phyloP scores from a whole-genome alignment of 2,113 vertebrate species.

The Vidua chalybeata region DNA sequence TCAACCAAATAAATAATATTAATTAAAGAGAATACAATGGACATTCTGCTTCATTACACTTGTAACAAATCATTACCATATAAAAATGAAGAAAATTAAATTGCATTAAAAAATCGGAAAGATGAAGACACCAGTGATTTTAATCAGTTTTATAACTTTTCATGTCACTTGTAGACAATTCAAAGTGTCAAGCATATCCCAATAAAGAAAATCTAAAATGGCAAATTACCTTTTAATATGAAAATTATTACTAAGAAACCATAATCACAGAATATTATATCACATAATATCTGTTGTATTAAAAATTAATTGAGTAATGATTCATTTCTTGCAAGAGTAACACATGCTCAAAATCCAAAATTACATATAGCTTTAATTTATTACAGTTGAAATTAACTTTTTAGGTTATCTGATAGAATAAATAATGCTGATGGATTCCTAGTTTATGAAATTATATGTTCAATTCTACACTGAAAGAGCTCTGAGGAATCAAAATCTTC shows the following conservation, averaged over 20 bases:
- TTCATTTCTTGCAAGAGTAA: background rate
- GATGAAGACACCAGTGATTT: background rate
- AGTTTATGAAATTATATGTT: background rate
- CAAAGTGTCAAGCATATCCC: background rate
- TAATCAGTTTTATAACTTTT: background rate
- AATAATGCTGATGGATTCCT: background rate
- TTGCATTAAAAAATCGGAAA: background rate
- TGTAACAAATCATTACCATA: background rate
- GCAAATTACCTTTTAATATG: background rate
- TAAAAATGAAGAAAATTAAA: background rate
- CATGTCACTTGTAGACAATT: background rate
- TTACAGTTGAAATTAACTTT: background rate
- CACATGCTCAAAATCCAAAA: background rate
- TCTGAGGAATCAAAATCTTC: background rate
- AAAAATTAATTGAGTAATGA: background rate
- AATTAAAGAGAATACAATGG: background rate
- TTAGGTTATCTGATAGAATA: background rate
- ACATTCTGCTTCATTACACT: background rate
- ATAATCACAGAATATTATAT: background rate
- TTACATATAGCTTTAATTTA: background rate
- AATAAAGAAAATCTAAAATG: slow-evolving; percentile 4
- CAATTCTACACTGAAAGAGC: background rate
- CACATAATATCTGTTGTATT: background rate
- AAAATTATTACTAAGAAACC: background rate
- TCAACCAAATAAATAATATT: background rate